phyloP scores from a whole-genome alignment of 2,888 invertebrate species.

The Rotaria macrura region DNA sequence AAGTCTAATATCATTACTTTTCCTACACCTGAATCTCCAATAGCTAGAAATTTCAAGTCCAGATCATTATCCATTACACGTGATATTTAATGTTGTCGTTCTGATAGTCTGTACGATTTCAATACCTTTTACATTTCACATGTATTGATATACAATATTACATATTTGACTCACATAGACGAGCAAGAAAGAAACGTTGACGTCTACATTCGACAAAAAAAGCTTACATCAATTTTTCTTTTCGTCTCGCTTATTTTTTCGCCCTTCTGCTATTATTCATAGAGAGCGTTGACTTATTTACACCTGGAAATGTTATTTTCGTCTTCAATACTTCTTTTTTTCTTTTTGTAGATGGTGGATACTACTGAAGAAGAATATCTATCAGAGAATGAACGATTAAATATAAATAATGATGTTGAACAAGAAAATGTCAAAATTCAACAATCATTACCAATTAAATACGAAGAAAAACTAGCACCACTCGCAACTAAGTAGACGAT shows the following conservation, averaged over 20 bases:
- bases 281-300: not conserved
- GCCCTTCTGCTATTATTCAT: not conserved
- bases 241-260: no score
- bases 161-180: not conserved
- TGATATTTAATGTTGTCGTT: not conserved
- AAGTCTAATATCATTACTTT: not conserved
- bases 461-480: not conserved
- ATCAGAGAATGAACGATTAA: not conserved
- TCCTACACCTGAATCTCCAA: conserved; percentile 28
- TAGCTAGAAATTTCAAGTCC: not conserved
- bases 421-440: not conserved
- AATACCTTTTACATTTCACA: not conserved
- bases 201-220: not conserved
- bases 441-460: not conserved
- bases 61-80: not conserved
- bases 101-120: not conserved
- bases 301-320: not conserved
- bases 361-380: no score
- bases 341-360: not conserved
- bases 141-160: not conserved
- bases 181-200: not conserved
- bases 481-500: not conserved
- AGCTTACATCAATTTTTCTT: not conserved
- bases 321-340: not conserved
- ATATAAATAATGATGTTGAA: not conserved